A percentile compares a stretch with the other conserved stretches of the same genome.
These are phyloP conservation scores for Sprattus sprattus DNA, from an alignment of 2,113 vertebrate genomes.

Conservation along the genomic window DNA sequence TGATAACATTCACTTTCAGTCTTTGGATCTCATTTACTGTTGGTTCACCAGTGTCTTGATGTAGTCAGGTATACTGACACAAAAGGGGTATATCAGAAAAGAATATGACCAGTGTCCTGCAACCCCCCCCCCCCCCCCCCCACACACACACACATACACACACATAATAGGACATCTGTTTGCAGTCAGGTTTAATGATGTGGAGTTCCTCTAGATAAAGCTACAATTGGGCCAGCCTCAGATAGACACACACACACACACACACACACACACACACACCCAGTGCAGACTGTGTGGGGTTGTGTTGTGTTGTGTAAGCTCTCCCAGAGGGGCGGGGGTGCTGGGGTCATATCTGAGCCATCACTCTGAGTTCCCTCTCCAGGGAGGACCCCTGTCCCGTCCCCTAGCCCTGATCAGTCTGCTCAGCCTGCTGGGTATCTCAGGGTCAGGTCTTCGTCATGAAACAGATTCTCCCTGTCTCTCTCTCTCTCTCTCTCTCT, in stretches of 20 bases:
- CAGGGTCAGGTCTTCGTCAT: not conserved
- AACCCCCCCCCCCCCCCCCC: not conserved
- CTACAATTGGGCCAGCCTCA: not conserved
- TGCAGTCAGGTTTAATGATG: constrained; percentile 13
- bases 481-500: not conserved
- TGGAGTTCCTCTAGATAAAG: not conserved
- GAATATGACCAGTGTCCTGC: not conserved
- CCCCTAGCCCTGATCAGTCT: not conserved
- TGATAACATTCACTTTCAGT: no score
- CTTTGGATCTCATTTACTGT: no score
- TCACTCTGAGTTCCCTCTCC: not conserved
- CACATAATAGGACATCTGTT: not conserved
- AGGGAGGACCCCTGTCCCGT: not conserved
- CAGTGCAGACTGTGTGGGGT: not conserved
- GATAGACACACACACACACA: not conserved
- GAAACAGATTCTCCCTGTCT: not conserved
- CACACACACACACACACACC: not conserved
- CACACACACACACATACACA: not conserved
- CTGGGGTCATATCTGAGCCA: not conserved
- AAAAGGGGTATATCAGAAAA: not conserved
- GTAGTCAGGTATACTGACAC: no score
- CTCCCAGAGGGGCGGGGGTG: not conserved
- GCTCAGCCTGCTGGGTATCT: not conserved
- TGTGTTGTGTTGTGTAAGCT: not conserved
- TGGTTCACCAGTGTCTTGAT: no score